Evolutionary conservation across 2,888 invertebrate species (phyloP), one percentile per base, ranked within the genome.

Genomic region (Mythimna vitellina): DNA sequence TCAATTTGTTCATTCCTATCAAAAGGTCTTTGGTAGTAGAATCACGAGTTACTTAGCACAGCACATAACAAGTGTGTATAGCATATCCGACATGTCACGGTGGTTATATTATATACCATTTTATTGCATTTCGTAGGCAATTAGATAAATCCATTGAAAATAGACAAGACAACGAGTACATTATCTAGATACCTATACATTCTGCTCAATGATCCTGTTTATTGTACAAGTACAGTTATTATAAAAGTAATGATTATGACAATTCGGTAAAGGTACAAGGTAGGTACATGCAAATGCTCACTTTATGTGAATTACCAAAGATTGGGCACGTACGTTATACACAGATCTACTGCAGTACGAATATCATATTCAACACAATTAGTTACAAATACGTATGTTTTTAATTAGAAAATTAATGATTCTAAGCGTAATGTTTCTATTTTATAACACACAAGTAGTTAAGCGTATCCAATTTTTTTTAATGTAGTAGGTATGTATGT

Each of bases 391-490:
- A 93, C 91, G 92, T 93, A 91, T 90, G 90, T 92, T 89, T 89
- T 85, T 85, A 88, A 89, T 89, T 92, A 92, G 87, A 93, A 95
- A 95, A 94, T 90, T 93, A 94, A 93, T 89, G 89, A 91, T 91
- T 93, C 94, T 96, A 96, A 95, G 95, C 96, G 94, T 95, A 95
- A 94, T 93, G 89, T 93, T 92, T 92, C 95, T 95, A 95, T 94
- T 92, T 88, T 84, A 86, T 79, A 93, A 95, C 95, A 96, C 94
- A 96, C 93, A 94, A 91, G 91, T 94, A 93, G 89, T 91, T 93
- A 95, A 95, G 95, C 95, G 94, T 93, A 91, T 90, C 89, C 89
- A 91, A 93, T 91, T 93, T 91, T 85, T 85, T 84, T 88, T 80
- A 61, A 85, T 84, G 86, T 85, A 85, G 85, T 89, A 87, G 83